These are phyloP conservation scores for Coptotermes formosanus DNA, from an alignment of 1,140 invertebrate genomes.

Conservation along the genomic window DNA sequence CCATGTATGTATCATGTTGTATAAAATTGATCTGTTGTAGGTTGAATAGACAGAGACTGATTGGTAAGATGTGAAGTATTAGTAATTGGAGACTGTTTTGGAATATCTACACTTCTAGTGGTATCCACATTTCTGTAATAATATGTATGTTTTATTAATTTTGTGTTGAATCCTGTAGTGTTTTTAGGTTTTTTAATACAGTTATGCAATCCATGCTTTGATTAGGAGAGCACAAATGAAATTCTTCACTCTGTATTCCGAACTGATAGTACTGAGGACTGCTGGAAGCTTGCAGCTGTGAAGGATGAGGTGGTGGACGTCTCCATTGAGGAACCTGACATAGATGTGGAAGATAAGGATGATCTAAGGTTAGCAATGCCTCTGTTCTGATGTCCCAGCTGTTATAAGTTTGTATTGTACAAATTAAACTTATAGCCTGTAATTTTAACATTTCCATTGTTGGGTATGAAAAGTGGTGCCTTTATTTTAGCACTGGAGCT, in stretches of 20 bases:
- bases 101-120: too few relatives aligned
- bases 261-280: background rate
- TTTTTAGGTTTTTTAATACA: background rate
- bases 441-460: too few relatives aligned
- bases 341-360: background rate
- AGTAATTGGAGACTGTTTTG: too few relatives aligned
- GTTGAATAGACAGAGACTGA: too few relatives aligned
- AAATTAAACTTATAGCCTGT: too few relatives aligned
- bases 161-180: too few relatives aligned
- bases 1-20: too few relatives aligned
- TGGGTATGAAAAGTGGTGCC: too few relatives aligned
- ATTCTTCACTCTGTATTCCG: background rate
- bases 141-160: background rate
- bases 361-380: background rate
- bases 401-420: too few relatives aligned
- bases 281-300: conserved; percentile 5
- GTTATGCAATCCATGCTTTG: background rate
- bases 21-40: too few relatives aligned
- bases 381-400: background rate
- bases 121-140: background rate
- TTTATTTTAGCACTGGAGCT: too few relatives aligned
- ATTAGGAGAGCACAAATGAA: conserved; percentile 1
- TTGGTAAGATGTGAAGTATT: too few relatives aligned
- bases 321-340: background rate
- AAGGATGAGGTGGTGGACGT: background rate